Percentiles rank a stretch among this genome's conserved stretches.
Conservation (phyloP, 2,888 invertebrate species). For the Drosophila diplacantha region DNA sequence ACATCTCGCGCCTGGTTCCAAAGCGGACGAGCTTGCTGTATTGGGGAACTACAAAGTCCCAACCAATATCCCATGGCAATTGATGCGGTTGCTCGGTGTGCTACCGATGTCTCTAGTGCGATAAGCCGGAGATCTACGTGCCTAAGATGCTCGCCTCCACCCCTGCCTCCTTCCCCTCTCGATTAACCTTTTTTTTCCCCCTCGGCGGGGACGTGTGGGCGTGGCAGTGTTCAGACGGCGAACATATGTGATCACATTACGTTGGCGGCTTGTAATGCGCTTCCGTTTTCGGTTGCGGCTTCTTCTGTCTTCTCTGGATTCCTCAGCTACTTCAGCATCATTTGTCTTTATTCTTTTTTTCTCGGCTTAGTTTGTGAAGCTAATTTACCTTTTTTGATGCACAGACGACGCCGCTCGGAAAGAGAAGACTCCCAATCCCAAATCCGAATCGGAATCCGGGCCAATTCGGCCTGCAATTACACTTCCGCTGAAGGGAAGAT, state of each 20-base stretch:
- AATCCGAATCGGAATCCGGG: constrained; percentile 31
- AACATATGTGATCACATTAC: constrained; percentile 65
- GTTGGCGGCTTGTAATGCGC: constrained; percentile 63
- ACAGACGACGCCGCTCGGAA: constrained; percentile 60
- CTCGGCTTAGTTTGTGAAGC: constrained; percentile 20
- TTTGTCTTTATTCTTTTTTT: constrained; percentile 26
- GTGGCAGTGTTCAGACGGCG: constrained; percentile 20
- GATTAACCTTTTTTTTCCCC: constrained; percentile 1
- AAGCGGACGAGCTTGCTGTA: not conserved
- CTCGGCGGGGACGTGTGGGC: constrained; percentile 22
- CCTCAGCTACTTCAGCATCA: constrained; percentile 14
- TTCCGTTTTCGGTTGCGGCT: constrained; percentile 54
- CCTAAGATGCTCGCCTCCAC: constrained; percentile 36
- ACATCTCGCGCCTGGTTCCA: not conserved
- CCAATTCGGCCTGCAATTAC: constrained; percentile 56
- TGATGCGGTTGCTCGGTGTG: not conserved
- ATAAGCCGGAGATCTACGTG: constrained; percentile 58
- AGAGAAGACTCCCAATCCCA: constrained; percentile 12
- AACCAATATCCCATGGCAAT: not conserved
- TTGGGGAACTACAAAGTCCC: not conserved
- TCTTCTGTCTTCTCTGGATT: constrained; percentile 3
- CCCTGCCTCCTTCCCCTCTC: not conserved
- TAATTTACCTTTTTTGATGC: constrained; percentile 48
- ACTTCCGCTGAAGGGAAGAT: constrained; percentile 54
- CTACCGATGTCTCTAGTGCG: constrained; percentile 52